These are phyloP conservation scores for Caenorhabditis latens DNA, from an alignment of 1,140 invertebrate genomes.

Conservation along the genomic window DNA sequence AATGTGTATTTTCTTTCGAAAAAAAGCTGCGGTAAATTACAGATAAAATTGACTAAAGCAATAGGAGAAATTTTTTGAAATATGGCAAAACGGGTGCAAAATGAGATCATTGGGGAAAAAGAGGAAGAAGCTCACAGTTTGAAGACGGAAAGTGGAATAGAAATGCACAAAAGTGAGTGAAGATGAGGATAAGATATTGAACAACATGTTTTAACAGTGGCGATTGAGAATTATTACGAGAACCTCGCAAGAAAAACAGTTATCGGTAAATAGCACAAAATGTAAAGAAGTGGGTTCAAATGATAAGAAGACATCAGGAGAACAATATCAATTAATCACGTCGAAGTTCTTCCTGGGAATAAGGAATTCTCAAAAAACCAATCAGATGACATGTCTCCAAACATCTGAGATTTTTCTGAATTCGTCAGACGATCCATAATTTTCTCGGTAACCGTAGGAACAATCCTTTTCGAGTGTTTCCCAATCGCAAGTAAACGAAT, in stretches of 20 bases:
- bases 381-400: neutral
- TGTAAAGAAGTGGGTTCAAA: too few relatives aligned
- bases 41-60: too few relatives aligned
- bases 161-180: neutral
- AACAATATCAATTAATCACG: neutral
- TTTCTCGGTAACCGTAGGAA: neutral
- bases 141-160: neutral
- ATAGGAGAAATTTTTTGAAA: neutral
- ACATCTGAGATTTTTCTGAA: constrained; percentile 8
- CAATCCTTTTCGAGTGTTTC: constrained; percentile 2
- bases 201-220: neutral
- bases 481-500: constrained; percentile 10
- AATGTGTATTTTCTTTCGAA: neutral
- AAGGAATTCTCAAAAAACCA: constrained; percentile 32
- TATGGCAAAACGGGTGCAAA: neutral
- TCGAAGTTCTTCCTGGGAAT: neutral
- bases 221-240: neutral
- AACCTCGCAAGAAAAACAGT: too few relatives aligned
- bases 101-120: neutral
- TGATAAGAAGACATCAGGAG: too few relatives aligned
- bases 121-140: neutral
- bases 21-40: too few relatives aligned
- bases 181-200: neutral
- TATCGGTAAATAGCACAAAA: too few relatives aligned
- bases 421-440: constrained; percentile 40